Evolutionary conservation across 1,140 invertebrate genomes (phyloP).

Genomic region (Ganaspis sp.): DNA sequence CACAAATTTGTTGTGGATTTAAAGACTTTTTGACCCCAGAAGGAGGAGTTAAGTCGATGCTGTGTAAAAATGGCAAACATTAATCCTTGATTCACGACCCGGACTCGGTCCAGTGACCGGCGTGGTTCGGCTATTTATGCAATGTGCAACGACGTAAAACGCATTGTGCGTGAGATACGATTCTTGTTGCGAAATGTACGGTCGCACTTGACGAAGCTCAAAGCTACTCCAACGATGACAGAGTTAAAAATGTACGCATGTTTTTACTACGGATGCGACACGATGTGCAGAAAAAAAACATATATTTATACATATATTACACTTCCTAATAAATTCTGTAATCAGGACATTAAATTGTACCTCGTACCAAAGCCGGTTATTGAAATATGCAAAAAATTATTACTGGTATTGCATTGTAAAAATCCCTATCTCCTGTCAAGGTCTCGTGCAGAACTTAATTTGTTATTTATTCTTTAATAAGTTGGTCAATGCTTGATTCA

Average conservation of each 20-base stretch:
- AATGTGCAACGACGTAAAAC: constrained; percentile 45
- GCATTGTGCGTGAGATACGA: constrained; percentile 43
- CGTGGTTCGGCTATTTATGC: constrained; percentile 37
- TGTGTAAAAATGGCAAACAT: constrained; percentile 36
- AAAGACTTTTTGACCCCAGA: constrained; percentile 16
- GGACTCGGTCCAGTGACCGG: constrained; percentile 42
- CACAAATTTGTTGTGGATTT: neutral
- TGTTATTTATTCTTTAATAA: neutral
- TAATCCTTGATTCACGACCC: constrained; percentile 50
- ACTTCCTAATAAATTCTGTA: constrained; percentile 11
- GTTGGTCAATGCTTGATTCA: constrained; percentile 18
- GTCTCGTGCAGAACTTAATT: constrained; percentile 1
- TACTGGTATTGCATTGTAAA: constrained; percentile 22
- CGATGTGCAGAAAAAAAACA: neutral
- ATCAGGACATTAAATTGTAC: constrained; percentile 5
- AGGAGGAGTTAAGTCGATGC: constrained; percentile 18
- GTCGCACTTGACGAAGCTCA: constrained; percentile 37
- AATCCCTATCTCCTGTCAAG: constrained; percentile 16
- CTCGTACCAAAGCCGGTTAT: neutral
- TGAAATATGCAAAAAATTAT: constrained; percentile 20
- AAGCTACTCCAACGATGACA: constrained; percentile 32
- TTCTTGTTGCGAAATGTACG: constrained; percentile 41
- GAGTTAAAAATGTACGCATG: constrained; percentile 11
- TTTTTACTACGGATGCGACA: constrained; percentile 7
- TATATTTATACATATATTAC: neutral